Evolutionary conservation across 2,888 invertebrate species (phyloP).

Genomic region (Allacma fusca): DNA sequence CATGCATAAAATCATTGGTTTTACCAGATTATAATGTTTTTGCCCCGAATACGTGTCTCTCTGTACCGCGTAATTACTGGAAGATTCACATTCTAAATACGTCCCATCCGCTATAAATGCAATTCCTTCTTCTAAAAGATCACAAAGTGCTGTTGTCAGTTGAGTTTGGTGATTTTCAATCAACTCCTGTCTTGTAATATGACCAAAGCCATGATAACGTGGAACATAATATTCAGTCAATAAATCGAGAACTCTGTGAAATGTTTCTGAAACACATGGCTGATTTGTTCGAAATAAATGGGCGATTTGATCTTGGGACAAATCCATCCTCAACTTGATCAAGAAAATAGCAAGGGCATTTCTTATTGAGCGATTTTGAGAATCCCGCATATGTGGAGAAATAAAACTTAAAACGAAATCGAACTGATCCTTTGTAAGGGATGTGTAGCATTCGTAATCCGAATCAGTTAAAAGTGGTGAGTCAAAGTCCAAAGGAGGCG

Average conservation of each 20-base stretch:
- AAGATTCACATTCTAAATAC: background rate
- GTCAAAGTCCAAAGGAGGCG: too few species aligned
- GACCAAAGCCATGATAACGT: background rate
- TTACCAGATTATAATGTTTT: background rate
- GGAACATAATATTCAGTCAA: background rate
- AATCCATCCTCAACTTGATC: too few species aligned
- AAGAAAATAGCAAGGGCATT: too few species aligned
- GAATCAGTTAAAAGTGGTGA: too few species aligned
- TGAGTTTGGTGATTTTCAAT: background rate
- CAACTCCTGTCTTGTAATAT: background rate
- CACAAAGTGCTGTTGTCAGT: background rate
- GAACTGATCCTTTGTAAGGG: too few species aligned
- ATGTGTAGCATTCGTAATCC: too few species aligned
- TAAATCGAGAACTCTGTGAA: background rate
- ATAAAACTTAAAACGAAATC: too few species aligned
- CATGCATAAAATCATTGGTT: background rate
- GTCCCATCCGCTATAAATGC: background rate
- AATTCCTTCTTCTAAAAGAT: background rate
- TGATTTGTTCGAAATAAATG: too few species aligned
- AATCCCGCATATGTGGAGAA: too few species aligned
- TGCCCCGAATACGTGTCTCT: background rate
- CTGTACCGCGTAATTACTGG: background rate
- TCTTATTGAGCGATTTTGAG: too few species aligned
- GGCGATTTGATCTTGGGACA: too few species aligned
- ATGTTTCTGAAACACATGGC: background rate